Percentiles rank a stretch among this genome's conserved stretches.
Evolutionary conservation across 2,888 invertebrate genomes (phyloP).

Genomic region (Conus canariensis): DNA sequence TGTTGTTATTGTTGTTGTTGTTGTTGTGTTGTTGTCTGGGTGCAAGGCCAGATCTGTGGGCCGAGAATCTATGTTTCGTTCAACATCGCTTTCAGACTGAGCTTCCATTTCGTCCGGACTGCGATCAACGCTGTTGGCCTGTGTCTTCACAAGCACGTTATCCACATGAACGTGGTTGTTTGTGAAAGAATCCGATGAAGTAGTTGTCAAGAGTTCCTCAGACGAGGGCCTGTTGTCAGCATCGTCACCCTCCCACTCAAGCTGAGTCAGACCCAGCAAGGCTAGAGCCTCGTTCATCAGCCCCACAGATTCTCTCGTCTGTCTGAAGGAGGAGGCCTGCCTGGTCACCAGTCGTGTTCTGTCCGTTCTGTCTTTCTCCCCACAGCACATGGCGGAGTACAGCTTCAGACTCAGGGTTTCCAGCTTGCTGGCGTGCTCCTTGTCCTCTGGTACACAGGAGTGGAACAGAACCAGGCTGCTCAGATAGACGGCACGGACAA

Average conservation of each 20-base stretch:
- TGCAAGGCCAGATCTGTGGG: too few species aligned
- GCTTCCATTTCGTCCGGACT: too few species aligned
- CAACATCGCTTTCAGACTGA: too few species aligned
- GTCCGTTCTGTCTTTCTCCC: neutral
- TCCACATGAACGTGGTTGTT: neutral
- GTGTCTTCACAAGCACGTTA: too few species aligned
- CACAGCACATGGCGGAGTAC: slow-evolving; percentile 42
- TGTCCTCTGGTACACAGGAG: slow-evolving; percentile 42
- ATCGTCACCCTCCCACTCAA: slow-evolving; percentile 29
- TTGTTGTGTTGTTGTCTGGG: too few species aligned
- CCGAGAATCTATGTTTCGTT: too few species aligned
- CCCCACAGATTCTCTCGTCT: slow-evolving; percentile 23
- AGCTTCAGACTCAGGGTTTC: slow-evolving; percentile 48
- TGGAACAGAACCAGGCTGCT: slow-evolving; percentile 43
- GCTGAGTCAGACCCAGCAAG: slow-evolving; percentile 35
- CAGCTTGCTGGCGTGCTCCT: slow-evolving; percentile 30
- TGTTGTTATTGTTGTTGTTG: too few species aligned
- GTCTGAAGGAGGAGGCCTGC: slow-evolving; percentile 16
- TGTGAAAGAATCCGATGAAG: neutral
- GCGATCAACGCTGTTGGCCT: too few species aligned
- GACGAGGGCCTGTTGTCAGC: neutral
- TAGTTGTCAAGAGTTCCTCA: neutral
- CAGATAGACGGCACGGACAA: slow-evolving; percentile 48
- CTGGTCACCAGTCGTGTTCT: neutral
- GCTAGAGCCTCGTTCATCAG: slow-evolving; percentile 39